These are phyloP conservation scores for Drosophila hamatofila DNA, from an alignment of 2,888 invertebrate species.

Conservation along the genomic window DNA sequence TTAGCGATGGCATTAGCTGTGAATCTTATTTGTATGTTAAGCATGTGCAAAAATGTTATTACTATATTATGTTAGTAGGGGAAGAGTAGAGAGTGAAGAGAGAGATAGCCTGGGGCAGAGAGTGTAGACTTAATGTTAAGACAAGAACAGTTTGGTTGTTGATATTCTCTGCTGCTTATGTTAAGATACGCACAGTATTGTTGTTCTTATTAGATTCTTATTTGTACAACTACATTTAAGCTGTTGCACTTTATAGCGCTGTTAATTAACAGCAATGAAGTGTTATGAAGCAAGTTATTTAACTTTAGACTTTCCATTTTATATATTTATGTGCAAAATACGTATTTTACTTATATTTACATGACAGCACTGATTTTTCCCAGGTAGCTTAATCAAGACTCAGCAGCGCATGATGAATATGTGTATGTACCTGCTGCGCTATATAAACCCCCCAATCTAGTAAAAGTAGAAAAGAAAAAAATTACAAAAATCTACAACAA, in stretches of 20 bases:
- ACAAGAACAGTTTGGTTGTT: background rate
- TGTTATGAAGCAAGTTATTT: background rate
- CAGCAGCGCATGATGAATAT: slow-evolving; percentile 18
- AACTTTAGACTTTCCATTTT: background rate
- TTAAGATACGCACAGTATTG: no score
- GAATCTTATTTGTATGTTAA: slow-evolving; percentile 14
- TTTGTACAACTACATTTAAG: background rate
- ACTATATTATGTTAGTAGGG: background rate
- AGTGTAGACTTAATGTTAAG: background rate
- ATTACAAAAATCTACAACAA: slow-evolving; percentile 17
- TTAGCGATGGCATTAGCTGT: slow-evolving; percentile 14
- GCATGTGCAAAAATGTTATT: slow-evolving; percentile 10
- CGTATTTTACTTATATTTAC: background rate
- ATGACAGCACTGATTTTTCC: background rate
- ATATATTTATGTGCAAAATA: no score
- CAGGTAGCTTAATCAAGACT: slow-evolving; percentile 13
- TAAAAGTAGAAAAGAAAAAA: slow-evolving; percentile 16
- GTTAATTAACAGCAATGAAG: background rate
- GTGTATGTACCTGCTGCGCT: slow-evolving; percentile 7
- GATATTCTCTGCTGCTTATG: no score
- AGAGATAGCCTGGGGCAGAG: background rate
- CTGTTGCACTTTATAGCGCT: background rate
- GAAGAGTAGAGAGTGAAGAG: background rate
- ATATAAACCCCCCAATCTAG: slow-evolving; percentile 1
- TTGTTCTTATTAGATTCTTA: background rate